phyloP scores from a whole-genome alignment of 23 tunicate species.

The Styela plicata region DNA sequence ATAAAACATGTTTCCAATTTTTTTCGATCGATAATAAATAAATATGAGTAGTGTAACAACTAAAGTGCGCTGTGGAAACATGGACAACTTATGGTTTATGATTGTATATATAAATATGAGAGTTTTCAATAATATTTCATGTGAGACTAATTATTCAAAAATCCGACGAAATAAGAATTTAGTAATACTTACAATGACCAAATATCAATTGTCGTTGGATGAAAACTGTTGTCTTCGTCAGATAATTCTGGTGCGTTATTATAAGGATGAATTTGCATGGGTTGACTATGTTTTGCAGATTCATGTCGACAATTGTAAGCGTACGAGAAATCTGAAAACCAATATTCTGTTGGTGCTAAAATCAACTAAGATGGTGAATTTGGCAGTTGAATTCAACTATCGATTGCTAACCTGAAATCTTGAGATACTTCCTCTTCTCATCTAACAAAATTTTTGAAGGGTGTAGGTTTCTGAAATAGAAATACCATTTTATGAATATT shows the following conservation, averaged over 20 bases:
- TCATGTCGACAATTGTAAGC: conserved; percentile 11
- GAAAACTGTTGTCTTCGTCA: not conserved
- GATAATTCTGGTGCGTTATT: conserved; percentile 6
- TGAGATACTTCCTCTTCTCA: conserved; percentile 4
- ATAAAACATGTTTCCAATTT: too few species aligned
- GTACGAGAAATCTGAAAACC: conserved; percentile 2
- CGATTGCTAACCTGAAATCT: conserved; percentile 14
- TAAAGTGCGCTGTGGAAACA: too few species aligned
- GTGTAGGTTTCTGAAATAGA: conserved; percentile 5
- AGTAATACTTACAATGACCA: conserved; percentile 18
- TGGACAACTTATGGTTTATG: too few species aligned
- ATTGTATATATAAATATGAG: too few species aligned
- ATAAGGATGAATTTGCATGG: not conserved
- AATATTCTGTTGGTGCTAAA: not conserved
- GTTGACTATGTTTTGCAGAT: not conserved
- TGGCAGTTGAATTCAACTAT: too few species aligned
- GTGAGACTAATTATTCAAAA: too few species aligned
- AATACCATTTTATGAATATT: not conserved
- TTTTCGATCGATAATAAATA: too few species aligned
- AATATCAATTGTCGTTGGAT: conserved; percentile 4
- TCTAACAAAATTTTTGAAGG: not conserved
- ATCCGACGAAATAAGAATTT: too few species aligned
- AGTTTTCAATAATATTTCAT: too few species aligned
- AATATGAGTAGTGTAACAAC: too few species aligned
- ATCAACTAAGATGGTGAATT: too few species aligned